Conservation (phyloP, 2,888 invertebrate species). For the Drosophila rubida region DNA sequence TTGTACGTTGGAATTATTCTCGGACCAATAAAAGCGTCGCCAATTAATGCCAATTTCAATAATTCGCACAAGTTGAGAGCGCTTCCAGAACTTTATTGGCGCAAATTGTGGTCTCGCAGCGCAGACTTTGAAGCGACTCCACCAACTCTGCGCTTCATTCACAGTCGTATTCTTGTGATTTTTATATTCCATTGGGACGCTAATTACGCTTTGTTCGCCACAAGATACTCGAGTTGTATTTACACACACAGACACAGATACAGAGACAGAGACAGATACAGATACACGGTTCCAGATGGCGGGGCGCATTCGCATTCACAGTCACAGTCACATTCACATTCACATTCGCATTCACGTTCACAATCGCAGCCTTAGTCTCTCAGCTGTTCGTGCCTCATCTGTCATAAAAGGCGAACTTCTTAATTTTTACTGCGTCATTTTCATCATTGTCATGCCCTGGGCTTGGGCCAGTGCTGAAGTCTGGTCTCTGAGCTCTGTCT, state of each 20-base stretch:
- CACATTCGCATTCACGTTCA: constrained; percentile 16
- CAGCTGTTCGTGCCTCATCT: constrained; percentile 82
- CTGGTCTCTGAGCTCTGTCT: constrained; percentile 18
- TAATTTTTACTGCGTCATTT: constrained; percentile 83
- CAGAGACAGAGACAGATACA: constrained; percentile 7
- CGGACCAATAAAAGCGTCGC: constrained; percentile 72
- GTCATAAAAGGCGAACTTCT: constrained; percentile 83
- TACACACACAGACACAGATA: constrained; percentile 1
- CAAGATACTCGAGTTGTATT: constrained; percentile 31
- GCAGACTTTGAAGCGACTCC: constrained; percentile 9
- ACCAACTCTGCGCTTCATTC: constrained; percentile 47
- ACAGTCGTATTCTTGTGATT: constrained; percentile 38
- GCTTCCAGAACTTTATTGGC: constrained; percentile 67
- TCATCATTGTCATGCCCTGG: constrained; percentile 75
- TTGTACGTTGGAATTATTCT: constrained; percentile 26
- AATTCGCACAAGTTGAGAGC: constrained; percentile 56
- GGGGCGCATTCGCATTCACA: constrained; percentile 5
- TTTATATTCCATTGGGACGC: constrained; percentile 61
- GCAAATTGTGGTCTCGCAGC: constrained; percentile 53
- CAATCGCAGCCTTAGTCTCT: constrained; percentile 16
- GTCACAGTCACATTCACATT: constrained; percentile 12
- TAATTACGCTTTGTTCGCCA: constrained; percentile 74
- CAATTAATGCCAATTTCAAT: constrained; percentile 78
- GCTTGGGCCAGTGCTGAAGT: constrained; percentile 37
- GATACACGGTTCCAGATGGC: constrained; percentile 30